These are phyloP conservation scores for Myotis yumanensis DNA, from an alignment of 2,113 vertebrate genomes.

Conservation along the genomic window DNA sequence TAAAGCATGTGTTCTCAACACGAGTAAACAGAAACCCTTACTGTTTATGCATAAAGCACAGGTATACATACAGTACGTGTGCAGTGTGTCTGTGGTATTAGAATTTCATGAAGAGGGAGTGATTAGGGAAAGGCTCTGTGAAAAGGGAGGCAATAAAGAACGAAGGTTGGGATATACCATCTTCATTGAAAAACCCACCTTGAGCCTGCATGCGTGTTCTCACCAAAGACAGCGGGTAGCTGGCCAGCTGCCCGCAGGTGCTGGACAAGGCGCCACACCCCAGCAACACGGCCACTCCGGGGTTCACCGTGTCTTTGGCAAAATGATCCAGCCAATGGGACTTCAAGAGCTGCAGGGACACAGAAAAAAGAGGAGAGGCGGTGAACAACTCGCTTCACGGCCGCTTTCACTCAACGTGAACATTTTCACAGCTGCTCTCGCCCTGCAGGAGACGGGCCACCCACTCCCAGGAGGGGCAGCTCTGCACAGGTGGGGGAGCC, in stretches of 20 bases:
- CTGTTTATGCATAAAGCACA: background rate
- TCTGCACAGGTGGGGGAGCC: background rate
- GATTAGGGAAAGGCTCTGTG: background rate
- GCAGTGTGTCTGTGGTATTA: background rate
- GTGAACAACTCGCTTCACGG: background rate
- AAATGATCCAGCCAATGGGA: slow-evolving; percentile 91
- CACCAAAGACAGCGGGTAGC: slow-evolving; percentile 93
- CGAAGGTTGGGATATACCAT: background rate
- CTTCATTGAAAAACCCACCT: slow-evolving; percentile 83
- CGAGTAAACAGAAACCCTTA: background rate
- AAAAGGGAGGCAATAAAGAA: background rate
- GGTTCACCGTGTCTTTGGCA: slow-evolving; percentile 91
- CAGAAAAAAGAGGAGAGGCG: background rate
- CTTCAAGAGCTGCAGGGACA: slow-evolving; percentile 90
- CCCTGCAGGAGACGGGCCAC: background rate
- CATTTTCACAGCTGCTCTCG: background rate
- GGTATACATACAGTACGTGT: background rate
- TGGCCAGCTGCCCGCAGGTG: slow-evolving; percentile 94
- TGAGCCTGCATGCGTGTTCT: slow-evolving; percentile 97
- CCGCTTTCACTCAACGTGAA: background rate
- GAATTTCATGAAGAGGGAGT: background rate
- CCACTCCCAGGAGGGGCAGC: background rate
- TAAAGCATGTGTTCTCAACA: background rate
- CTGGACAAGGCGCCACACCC: slow-evolving; percentile 93
- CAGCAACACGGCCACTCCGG: slow-evolving; percentile 91